Base-by-base conservation (phyloP, 1,140 invertebrate genomes). In the Drosophila chauvacae region DNA sequence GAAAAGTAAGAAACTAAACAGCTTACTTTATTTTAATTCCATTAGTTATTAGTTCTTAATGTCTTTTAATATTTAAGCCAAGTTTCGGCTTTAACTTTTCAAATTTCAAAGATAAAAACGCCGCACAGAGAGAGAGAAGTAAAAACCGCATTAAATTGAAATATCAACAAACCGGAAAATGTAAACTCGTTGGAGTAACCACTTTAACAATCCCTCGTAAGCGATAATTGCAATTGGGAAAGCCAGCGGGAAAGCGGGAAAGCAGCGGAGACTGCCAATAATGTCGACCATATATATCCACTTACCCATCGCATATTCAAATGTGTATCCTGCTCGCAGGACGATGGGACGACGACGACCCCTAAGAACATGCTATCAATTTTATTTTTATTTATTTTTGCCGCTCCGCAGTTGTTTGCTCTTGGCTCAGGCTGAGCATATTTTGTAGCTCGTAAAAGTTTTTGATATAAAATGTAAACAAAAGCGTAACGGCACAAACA, bases 381-480 rank as follows among this genome's bases (percentile, higher is more conserved):
- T 86, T 87, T 65, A 81, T 76, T 86, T 86, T 65, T 79, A 81
- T 87, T 86, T 80, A 82, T 82, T 82, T 86, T 81, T 39, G 41
- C 42, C 65, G 55, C 42, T 55, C 66, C 45, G 62, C 73, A 81
- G 77, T 80, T 88, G 83, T 83, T 87, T 87, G 76, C 69, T 83
- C 51, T 87, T 69, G 47, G 68, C 65, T 63, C 66, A 66, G 79
- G 57, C 65, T 86, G 79, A 77, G 83, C 77, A 80, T 77, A 87
- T 87, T 87, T 87, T 83, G 84, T 88, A 80, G 84, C 84, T 88
- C 83, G 80, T 87, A 88, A 87, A 87, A 87, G 83, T 87, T 88
- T 88, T 87, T 88, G 71, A 87, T 84, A 83, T 88, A 84, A 87
- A 84, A 88, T 73, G 83, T 88, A 87, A 88, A 88, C 83, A 87